Evolutionary conservation across 2,113 vertebrate genomes (phyloP).

Genomic region (Malaclemys terrapin): DNA sequence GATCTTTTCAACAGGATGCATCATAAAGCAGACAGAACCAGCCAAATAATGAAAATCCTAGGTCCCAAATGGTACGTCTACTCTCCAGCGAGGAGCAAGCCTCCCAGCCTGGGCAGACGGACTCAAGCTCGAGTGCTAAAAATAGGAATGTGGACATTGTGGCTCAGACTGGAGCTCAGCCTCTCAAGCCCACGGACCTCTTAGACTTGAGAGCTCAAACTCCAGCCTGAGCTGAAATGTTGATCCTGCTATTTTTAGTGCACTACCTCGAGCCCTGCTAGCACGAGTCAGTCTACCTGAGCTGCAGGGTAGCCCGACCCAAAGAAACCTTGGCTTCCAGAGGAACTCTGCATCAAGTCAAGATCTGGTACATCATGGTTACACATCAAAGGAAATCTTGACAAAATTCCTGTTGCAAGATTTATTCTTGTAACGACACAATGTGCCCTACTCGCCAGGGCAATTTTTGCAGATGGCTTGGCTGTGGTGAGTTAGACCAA

Average conservation of each 20-base stretch:
- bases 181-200: not conserved
- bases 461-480: constrained; percentile 45
- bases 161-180: not conserved
- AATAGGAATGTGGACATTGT: not conserved
- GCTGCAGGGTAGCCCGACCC: not conserved
- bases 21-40: constrained; percentile 35
- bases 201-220: not conserved
- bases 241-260: not conserved
- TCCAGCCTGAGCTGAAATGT: not conserved
- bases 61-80: not conserved
- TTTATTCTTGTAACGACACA: constrained; percentile 33
- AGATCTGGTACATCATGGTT: constrained; percentile 29
- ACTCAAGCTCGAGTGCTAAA: not conserved
- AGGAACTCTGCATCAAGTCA: constrained; percentile 35
- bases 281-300: not conserved
- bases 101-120: not conserved
- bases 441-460: constrained; percentile 26
- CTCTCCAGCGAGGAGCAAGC: not conserved
- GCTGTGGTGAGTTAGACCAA: constrained; percentile 26
- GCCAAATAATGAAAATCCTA: constrained; percentile 57
- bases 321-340: constrained; percentile 52
- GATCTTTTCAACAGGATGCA: constrained; percentile 57
- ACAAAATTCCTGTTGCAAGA: constrained; percentile 21
- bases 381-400: constrained; percentile 17
- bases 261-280: not conserved